Conservation (phyloP, 2,888 invertebrate genomes). For the Phyllotreta cruciferae region DNA sequence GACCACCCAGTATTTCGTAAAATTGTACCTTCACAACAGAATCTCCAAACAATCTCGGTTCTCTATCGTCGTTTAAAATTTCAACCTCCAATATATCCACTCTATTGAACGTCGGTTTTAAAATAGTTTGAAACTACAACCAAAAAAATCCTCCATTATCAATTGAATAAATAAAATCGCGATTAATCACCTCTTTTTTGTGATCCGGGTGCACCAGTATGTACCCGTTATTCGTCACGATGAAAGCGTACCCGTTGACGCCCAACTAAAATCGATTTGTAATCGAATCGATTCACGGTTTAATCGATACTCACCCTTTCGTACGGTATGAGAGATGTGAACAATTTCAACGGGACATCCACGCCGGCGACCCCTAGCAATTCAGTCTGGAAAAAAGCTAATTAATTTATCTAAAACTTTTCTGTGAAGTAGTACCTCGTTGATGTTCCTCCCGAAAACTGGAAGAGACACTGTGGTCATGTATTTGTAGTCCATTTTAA, state of each 20-base stretch:
- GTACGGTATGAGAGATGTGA: conserved; percentile 85
- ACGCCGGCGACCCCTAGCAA: conserved; percentile 96
- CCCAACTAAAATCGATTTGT: conserved; percentile 75
- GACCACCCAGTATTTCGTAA: neutral
- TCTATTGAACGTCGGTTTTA: conserved; percentile 96
- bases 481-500: conserved; percentile 68
- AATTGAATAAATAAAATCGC: neutral
- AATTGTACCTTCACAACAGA: conserved; percentile 52
- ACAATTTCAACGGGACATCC: conserved; percentile 90
- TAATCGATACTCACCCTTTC: conserved; percentile 73
- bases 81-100: conserved; percentile 97
- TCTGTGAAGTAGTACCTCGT: conserved; percentile 67
- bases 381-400: conserved; percentile 59
- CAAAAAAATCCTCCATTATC: conserved; percentile 3
- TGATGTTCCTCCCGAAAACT: conserved; percentile 83
- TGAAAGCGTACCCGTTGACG: conserved; percentile 94
- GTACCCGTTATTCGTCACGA: conserved; percentile 96
- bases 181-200: conserved; percentile 79
- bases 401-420: conserved; percentile 1
- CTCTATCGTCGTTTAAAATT: conserved; percentile 70
- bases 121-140: conserved; percentile 62
- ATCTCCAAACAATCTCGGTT: conserved; percentile 78
- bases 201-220: conserved; percentile 94
- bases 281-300: too few relatives aligned
- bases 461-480: conserved; percentile 94